These are phyloP conservation scores for Pogonocichla stellata DNA, from an alignment of 2,113 vertebrate species.

Conservation along the genomic window DNA sequence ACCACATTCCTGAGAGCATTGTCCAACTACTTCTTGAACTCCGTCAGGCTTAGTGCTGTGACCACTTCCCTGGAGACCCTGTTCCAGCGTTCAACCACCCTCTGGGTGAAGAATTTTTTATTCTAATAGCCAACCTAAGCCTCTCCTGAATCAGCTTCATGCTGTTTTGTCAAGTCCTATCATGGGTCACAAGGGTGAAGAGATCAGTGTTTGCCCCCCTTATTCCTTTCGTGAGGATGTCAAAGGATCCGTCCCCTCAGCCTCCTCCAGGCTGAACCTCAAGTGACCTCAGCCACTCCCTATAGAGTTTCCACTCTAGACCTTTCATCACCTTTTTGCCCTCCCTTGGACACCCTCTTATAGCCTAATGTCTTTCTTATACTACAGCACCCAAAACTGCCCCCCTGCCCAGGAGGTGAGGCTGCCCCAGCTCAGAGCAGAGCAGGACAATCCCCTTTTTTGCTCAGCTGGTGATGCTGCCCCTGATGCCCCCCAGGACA, in stretches of 20 bases:
- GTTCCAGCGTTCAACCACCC: not conserved
- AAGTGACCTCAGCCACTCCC: not conserved
- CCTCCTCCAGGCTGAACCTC: no score
- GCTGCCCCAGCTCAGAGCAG: no score
- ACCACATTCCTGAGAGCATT: not conserved
- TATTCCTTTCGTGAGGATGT: not conserved
- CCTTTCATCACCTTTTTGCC: not conserved
- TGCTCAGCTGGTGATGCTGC: no score
- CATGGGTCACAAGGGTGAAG: not conserved
- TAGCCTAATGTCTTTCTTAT: fast-evolving
- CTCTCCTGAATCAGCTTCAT: not conserved
- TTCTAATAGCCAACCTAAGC: not conserved
- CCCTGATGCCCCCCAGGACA: no score
- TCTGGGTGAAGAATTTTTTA: not conserved
- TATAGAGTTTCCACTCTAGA: not conserved
- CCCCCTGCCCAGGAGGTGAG: no score
- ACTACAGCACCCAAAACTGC: not conserved
- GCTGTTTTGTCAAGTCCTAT: not conserved
- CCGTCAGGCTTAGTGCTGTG: not conserved
- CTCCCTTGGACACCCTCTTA: not conserved
- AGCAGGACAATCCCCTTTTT: no score
- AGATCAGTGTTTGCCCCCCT: not conserved
- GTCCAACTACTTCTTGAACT: not conserved
- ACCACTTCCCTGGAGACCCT: not conserved
- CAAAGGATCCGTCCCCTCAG: not conserved